Evolutionary conservation across 2,888 invertebrate genomes (phyloP).

Genomic region (Myopa tessellatipennis): DNA sequence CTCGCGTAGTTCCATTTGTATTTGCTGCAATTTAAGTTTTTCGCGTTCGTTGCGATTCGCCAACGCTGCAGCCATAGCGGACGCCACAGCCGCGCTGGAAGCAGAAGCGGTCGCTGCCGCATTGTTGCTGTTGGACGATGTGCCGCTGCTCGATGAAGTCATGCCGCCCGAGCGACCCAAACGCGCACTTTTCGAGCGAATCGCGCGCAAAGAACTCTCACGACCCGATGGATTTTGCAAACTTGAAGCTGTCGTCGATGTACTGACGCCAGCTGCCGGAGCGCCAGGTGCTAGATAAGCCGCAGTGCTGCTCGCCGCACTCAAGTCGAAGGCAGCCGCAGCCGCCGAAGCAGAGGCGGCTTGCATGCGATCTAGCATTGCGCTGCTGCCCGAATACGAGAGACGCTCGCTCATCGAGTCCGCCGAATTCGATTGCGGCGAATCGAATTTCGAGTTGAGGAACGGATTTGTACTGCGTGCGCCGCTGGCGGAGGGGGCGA

Average conservation of each 20-base stretch:
- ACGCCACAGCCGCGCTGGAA: slow-evolving; percentile 47
- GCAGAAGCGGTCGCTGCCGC: slow-evolving; percentile 49
- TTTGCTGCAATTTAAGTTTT: slow-evolving; percentile 55
- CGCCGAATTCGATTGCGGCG: slow-evolving; percentile 62
- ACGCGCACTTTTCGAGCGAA: slow-evolving; percentile 65
- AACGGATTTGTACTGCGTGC: slow-evolving; percentile 49
- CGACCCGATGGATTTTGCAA: slow-evolving; percentile 47
- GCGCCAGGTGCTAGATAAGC: neutral
- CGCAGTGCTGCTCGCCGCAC: slow-evolving; percentile 44
- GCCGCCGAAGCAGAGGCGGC: slow-evolving; percentile 43
- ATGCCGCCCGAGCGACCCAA: slow-evolving; percentile 69
- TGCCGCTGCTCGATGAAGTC: slow-evolving; percentile 72
- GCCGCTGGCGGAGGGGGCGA: slow-evolving; percentile 46
- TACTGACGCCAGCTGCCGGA: slow-evolving; percentile 49
- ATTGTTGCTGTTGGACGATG: slow-evolving; percentile 65
- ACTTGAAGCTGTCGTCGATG: slow-evolving; percentile 60
- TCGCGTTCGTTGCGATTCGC: slow-evolving; percentile 58
- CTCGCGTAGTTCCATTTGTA: slow-evolving; percentile 57
- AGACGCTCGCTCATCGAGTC: slow-evolving; percentile 54
- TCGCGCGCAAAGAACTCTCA: slow-evolving; percentile 57
- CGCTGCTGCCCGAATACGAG: slow-evolving; percentile 58
- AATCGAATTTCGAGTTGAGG: slow-evolving; percentile 43
- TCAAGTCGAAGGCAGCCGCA: slow-evolving; percentile 50
- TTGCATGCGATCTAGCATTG: slow-evolving; percentile 57
- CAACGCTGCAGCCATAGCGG: slow-evolving; percentile 44